Evolutionary conservation across 1,140 invertebrate species (phyloP), one percentile per base, ranked within the genome.

Genomic region (Ostrea edulis): DNA sequence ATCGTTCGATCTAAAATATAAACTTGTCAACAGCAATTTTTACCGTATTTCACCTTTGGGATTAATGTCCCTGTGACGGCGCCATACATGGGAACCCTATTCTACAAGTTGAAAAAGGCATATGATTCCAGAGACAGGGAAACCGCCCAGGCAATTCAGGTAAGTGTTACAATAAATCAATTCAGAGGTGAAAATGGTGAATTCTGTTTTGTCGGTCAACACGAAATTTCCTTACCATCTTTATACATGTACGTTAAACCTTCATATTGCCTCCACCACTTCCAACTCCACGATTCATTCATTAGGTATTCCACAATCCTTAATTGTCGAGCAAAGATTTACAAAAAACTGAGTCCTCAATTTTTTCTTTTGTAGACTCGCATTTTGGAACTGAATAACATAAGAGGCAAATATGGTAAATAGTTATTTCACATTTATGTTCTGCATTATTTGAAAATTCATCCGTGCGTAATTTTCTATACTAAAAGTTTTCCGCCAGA

Each of bases 51-150:
- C 55, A 77, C 82, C 17, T 29, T 93, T 12, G 92, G 92, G 1
- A 88, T 93, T 8, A 81, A 91, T 8, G 89, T 90, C 8, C 90
- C 91, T 0, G 88, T 93, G 0, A 71, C 91, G 20, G 91, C 89
- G 12, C 62, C 90, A 25, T 93, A 86, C 85, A 54, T 92, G 71
- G 92, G 92, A 17, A 82, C 84, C 0, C 12, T 91, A 22, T 92
- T 87, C 86, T 82, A 89, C 58, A 89, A 91, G 51, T 85, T 94
- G 51, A 89, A 90, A 77, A 86, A 62, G 0, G 92, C 92, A 0
- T 93, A 92, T 89, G 90, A 44, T 87, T 91, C 52, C 92, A 93
- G 91, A 92, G 92, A 87, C 44, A 51, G 4, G 17, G 52, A 53
- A 83, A 14, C 52, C 20, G 82, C 82, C 20, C 35, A 83, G 17